Evolutionary conservation across 1,140 invertebrate genomes (phyloP).

Genomic region (Penaeus indicus): DNA sequence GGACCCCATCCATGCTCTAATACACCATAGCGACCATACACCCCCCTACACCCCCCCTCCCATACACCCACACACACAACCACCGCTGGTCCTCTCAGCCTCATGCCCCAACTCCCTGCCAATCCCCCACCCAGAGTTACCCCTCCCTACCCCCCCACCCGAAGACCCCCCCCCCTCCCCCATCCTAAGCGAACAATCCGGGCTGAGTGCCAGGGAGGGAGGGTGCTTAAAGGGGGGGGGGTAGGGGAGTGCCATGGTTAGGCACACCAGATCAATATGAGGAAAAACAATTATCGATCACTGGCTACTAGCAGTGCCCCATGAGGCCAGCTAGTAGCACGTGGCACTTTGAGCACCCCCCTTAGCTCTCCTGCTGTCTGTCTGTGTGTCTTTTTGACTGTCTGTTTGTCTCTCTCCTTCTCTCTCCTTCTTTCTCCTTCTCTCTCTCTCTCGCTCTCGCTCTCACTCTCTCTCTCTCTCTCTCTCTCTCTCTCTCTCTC

Average conservation of each 20-base stretch:
- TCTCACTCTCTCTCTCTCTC: slow-evolving; percentile 24
- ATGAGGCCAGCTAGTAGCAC: too few relatives aligned
- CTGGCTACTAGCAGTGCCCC: too few relatives aligned
- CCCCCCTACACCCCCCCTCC: background rate
- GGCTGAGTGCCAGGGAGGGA: background rate
- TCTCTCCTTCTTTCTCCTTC: slow-evolving; percentile 18
- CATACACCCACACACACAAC: too few relatives aligned
- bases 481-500: slow-evolving; percentile 33
- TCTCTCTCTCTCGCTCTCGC: background rate
- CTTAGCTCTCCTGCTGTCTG: background rate
- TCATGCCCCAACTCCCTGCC: too few relatives aligned
- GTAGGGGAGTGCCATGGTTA: background rate
- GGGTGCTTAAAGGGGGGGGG: background rate
- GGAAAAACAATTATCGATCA: background rate
- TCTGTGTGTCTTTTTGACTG: background rate
- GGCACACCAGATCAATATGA: background rate
- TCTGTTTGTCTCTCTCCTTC: slow-evolving; percentile 7
- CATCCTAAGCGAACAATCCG: too few relatives aligned
- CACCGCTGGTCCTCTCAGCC: too few relatives aligned
- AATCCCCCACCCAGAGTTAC: too few relatives aligned
- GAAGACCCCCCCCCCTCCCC: background rate
- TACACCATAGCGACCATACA: too few relatives aligned
- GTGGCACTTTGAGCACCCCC: too few relatives aligned
- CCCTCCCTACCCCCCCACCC: background rate
- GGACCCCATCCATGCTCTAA: too few relatives aligned